A percentile compares a stretch with the other conserved stretches of the same genome.
Evolutionary conservation across 2,113 vertebrate genomes (phyloP).

Genomic region (Tragelaphus strepsiceros): DNA sequence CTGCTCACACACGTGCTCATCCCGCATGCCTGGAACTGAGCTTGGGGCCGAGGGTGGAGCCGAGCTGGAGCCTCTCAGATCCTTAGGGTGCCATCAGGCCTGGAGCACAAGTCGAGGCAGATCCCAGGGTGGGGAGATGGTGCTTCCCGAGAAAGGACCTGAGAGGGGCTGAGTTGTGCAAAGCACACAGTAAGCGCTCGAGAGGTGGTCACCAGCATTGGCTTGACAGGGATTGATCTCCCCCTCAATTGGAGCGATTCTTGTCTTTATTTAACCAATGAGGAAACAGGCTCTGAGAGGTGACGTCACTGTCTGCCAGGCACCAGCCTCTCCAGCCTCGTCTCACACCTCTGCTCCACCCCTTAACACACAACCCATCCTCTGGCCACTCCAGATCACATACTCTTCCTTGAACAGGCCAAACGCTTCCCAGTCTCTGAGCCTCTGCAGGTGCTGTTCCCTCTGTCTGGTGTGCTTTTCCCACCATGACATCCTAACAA

Average conservation of each 20-base stretch:
- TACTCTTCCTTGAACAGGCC: background rate
- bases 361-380: background rate
- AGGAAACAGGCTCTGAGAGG: background rate
- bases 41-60: background rate
- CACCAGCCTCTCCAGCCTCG: background rate
- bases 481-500: background rate
- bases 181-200: background rate
- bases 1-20: background rate
- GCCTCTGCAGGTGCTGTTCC: background rate
- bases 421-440: background rate
- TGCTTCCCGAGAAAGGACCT: background rate
- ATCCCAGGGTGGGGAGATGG: background rate
- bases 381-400: background rate
- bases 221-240: background rate
- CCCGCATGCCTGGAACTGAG: background rate
- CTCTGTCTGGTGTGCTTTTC: background rate
- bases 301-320: background rate
- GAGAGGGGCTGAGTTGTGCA: background rate
- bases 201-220: background rate
- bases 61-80: background rate
- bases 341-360: background rate
- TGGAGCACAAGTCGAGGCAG: fast-evolving
- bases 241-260: background rate
- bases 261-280: too few relatives aligned
- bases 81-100: background rate